Conservation (phyloP, 35 echinoderm and acorn worm genomes). For the Acanthaster planci region DNA sequence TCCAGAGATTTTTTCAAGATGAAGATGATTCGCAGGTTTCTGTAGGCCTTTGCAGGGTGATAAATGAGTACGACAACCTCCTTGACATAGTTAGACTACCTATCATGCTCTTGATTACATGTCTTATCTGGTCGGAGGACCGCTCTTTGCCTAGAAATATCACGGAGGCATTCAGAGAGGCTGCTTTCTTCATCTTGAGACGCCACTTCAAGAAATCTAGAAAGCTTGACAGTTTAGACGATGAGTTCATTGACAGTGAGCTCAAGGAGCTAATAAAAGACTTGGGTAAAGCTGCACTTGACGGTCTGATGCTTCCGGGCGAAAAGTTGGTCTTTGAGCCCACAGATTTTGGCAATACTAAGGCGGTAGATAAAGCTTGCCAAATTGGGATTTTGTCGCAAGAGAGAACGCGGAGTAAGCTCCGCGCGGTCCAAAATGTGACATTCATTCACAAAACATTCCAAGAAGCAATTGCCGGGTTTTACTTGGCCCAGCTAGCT, state of each 20-base stretch:
- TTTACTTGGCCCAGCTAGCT: background rate
- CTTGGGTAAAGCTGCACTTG: background rate
- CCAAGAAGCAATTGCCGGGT: constrained; percentile 11
- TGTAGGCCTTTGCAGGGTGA: too few species aligned
- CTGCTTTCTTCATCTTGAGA: background rate
- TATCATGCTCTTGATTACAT: background rate
- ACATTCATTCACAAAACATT: constrained; percentile 30
- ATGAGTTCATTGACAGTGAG: background rate
- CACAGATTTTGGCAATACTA: background rate
- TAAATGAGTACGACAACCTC: background rate
- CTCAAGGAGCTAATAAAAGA: background rate
- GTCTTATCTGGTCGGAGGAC: constrained; percentile 8
- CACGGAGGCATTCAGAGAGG: background rate
- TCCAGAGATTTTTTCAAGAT: background rate
- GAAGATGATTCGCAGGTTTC: background rate
- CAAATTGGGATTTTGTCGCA: background rate
- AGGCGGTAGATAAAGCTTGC: background rate
- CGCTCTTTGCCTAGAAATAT: background rate
- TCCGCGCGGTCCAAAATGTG: background rate
- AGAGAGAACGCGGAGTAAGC: background rate
- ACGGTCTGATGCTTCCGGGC: background rate
- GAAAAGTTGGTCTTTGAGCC: background rate
- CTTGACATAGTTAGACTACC: background rate
- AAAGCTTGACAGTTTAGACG: background rate
- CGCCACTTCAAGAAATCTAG: background rate